phyloP scores from a whole-genome alignment of 2,797 vertebrate species.

The Coregonus suidteri region DNA sequence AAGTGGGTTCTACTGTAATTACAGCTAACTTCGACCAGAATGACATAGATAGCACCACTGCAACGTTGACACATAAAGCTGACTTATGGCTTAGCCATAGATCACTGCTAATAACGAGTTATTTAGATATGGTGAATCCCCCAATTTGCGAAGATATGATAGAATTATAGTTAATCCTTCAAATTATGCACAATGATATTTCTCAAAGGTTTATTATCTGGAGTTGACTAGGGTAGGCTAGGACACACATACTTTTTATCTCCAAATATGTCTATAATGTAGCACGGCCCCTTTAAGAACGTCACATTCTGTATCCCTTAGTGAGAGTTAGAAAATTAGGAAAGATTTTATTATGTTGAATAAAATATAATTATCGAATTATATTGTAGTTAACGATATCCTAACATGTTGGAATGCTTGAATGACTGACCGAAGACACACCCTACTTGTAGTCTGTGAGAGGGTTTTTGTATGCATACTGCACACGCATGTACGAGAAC shows the following conservation, averaged over 20 bases:
- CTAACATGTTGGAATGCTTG: too few species aligned
- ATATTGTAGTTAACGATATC: too few species aligned
- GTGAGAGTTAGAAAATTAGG: too few species aligned
- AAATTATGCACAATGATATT: constrained; percentile 6
- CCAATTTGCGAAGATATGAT: constrained; percentile 14
- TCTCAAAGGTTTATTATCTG: neutral
- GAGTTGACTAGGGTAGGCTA: neutral
- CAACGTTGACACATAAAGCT: constrained; percentile 18
- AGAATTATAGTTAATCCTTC: constrained; percentile 11
- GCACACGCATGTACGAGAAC: too few species aligned
- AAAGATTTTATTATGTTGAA: too few species aligned
- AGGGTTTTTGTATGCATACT: too few species aligned
- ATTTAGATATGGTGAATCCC: constrained; percentile 29
- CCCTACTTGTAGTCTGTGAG: too few species aligned
- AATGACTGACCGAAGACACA: too few species aligned
- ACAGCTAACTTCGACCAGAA: constrained; percentile 27
- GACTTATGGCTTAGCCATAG: constrained; percentile 22
- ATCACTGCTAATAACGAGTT: constrained; percentile 30
- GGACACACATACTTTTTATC: neutral
- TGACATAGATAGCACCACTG: constrained; percentile 25
- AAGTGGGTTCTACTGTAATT: constrained; percentile 4
- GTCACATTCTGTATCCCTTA: too few species aligned
- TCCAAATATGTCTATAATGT: too few species aligned
- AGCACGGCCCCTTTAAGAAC: too few species aligned
- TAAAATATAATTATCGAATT: too few species aligned